Evolutionary conservation across 2,113 vertebrate species (phyloP).

Genomic region (Amazona guildingii): DNA sequence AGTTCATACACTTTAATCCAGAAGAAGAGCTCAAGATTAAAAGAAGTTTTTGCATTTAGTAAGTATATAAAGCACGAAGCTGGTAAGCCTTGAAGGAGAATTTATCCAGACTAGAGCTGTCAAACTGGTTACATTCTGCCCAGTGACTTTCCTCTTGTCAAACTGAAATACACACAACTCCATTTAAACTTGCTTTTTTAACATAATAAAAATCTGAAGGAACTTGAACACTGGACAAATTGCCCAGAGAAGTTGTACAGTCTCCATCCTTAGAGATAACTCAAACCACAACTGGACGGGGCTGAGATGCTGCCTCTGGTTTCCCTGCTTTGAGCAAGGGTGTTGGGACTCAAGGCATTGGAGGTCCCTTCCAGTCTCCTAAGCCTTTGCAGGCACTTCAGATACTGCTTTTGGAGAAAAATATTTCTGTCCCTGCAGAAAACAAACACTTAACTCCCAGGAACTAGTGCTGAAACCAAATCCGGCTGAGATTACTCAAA

Average conservation of each 20-base stretch:
- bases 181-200: not conserved
- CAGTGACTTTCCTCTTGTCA: not conserved
- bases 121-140: not conserved
- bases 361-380: not conserved
- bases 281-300: not conserved
- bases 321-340: not conserved
- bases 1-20: not conserved
- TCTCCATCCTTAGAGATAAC: not conserved
- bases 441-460: not conserved
- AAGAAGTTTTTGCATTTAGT: not conserved
- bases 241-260: not conserved
- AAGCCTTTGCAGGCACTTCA: not conserved
- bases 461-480: too few relatives aligned
- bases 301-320: not conserved
- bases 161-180: not conserved
- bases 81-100: not conserved
- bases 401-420: not conserved
- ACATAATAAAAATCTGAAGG: not conserved
- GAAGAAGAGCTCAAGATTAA: not conserved
- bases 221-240: not conserved
- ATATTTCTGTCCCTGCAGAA: not conserved
- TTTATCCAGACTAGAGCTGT: not conserved
- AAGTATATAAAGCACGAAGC: not conserved
- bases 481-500: not conserved
- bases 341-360: rapidly evolving